Conservation (phyloP, 1,140 invertebrate genomes). For the Lethocerus indicus region DNA sequence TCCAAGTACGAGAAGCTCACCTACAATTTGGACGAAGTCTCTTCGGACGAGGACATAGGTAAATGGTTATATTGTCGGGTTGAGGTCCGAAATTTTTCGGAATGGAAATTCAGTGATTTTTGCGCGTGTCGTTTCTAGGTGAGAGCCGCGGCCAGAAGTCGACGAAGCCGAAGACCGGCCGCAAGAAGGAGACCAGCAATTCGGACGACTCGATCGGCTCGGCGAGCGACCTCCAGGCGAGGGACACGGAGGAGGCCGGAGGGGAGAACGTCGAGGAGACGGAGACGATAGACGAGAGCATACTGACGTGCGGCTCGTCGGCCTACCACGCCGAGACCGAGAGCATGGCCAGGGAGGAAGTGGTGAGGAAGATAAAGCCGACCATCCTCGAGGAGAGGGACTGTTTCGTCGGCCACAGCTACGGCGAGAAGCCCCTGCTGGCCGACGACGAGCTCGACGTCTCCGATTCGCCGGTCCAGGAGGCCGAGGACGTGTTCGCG, state of each 20-base stretch:
- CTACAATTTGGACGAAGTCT: constrained; percentile 33
- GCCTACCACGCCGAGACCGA: constrained; percentile 55
- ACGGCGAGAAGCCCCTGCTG: constrained; percentile 58
- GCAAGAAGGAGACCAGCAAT: constrained; percentile 23
- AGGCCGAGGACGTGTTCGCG: constrained; percentile 47
- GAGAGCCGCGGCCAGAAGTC: no score
- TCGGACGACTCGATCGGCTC: constrained; percentile 58
- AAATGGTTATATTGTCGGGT: no score
- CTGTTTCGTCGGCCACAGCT: constrained; percentile 53
- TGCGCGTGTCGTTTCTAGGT: no score
- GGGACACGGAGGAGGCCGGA: constrained; percentile 35
- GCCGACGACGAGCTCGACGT: constrained; percentile 60
- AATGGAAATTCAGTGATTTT: no score
- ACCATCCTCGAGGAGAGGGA: constrained; percentile 25
- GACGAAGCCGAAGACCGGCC: constrained; percentile 1
- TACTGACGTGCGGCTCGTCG: constrained; percentile 45
- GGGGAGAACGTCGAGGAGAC: constrained; percentile 26
- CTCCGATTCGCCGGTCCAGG: constrained; percentile 22
- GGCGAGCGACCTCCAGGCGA: constrained; percentile 46
- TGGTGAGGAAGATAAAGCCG: constrained; percentile 14
- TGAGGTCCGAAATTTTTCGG: no score
- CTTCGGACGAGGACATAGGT: constrained; percentile 30
- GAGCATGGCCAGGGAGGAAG: constrained; percentile 26
- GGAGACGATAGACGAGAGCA: constrained; percentile 46
- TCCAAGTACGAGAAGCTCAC: constrained; percentile 67